These are phyloP conservation scores for Ophion costatus DNA, from an alignment of 2,888 invertebrate species.

Conservation along the genomic window DNA sequence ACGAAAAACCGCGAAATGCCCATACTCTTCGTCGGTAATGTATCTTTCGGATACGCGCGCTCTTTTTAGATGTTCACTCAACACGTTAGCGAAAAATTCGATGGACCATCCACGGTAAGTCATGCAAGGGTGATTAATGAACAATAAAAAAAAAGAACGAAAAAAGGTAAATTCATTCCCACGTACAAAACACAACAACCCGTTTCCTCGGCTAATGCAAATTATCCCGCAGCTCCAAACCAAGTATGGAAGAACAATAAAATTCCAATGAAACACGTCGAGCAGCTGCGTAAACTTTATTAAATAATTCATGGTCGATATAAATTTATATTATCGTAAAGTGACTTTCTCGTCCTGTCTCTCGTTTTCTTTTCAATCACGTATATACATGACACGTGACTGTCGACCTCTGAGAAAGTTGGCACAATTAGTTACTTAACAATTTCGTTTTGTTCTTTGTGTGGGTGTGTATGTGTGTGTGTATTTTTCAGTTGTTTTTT, in stretches of 20 bases:
- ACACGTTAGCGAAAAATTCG: conserved; percentile 23
- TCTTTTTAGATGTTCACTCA: not conserved
- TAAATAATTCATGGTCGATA: conserved; percentile 66
- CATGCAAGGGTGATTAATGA: conserved; percentile 61
- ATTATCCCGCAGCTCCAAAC: conserved; percentile 53
- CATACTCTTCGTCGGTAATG: not conserved
- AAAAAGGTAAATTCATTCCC: conserved; percentile 39
- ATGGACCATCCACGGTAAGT: conserved; percentile 49
- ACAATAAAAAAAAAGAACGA: conserved; percentile 18
- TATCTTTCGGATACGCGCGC: not conserved
- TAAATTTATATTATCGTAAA: conserved; percentile 63
- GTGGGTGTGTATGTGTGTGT: not conserved
- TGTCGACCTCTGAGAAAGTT: conserved; percentile 62
- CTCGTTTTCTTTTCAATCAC: conserved; percentile 41
- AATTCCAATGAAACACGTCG: conserved; percentile 67
- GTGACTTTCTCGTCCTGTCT: conserved; percentile 48
- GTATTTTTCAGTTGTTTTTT: conserved; percentile 1
- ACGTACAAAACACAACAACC: conserved; percentile 12
- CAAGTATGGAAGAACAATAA: conserved; percentile 57
- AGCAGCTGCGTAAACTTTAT: conserved; percentile 69
- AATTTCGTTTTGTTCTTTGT: conserved; percentile 24
- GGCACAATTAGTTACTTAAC: conserved; percentile 61
- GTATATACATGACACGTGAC: conserved; percentile 45
- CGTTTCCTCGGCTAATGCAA: conserved; percentile 30
- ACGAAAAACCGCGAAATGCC: not conserved